phyloP scores from a whole-genome alignment of 2,797 vertebrate species.

The Dicrostonyx torquatus region DNA sequence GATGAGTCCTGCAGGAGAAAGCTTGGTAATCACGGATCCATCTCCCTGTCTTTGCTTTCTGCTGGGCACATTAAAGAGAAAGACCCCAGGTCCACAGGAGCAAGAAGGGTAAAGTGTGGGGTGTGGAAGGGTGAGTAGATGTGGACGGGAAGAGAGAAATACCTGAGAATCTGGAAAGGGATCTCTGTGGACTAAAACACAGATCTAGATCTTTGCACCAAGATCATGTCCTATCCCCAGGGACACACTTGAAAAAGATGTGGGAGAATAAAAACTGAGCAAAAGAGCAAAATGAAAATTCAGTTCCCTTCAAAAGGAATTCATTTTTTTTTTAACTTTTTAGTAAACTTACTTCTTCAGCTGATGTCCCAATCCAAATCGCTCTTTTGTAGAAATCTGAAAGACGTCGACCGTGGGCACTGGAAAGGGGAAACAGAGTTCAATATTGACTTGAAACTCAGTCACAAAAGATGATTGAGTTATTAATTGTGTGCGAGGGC shows the following conservation, averaged over 20 bases:
- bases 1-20: background rate
- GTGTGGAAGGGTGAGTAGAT: background rate
- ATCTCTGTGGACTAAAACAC: background rate
- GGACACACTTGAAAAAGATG: background rate
- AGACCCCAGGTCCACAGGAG: background rate
- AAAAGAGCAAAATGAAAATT: background rate
- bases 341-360: conserved; percentile 91
- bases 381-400: conserved; percentile 93
- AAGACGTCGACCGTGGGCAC: conserved; percentile 95
- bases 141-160: rapidly evolving
- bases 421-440: conserved; percentile 72
- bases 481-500: too few species aligned
- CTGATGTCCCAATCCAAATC: conserved; percentile 94
- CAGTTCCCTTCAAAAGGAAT: background rate
- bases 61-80: background rate
- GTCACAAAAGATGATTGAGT: background rate
- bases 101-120: rapidly evolving
- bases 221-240: background rate
- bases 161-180: rapidly evolving
- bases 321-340: background rate
- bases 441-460: background rate
- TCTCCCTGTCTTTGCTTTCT: background rate
- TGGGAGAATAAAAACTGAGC: background rate
- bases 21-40: rapidly evolving
- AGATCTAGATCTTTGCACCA: background rate